Conservation (phyloP, 2,888 invertebrate species). For the Anagyrus pseudococci region DNA sequence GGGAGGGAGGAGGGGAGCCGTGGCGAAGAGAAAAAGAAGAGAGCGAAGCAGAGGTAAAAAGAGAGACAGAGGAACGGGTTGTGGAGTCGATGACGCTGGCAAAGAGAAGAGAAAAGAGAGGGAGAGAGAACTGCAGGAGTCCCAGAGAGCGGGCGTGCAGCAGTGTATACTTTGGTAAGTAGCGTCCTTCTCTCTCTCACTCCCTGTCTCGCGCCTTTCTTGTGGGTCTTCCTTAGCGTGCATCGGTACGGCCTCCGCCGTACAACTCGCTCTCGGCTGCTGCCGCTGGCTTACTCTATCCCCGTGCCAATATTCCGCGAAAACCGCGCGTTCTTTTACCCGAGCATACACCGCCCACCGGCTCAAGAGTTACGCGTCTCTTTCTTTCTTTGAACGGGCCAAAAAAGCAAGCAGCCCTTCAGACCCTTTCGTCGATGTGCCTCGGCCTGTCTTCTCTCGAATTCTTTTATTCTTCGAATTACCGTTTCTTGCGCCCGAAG, state of each 20-base stretch:
- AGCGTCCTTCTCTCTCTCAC: no score
- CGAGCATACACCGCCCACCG: no score
- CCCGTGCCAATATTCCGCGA: slow-evolving; percentile 47
- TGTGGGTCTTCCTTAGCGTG: slow-evolving; percentile 53
- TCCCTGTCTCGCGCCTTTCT: slow-evolving; percentile 37
- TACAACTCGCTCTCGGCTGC: slow-evolving; percentile 8
- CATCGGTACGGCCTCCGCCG: slow-evolving; percentile 53
- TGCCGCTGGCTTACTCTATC: slow-evolving; percentile 41
- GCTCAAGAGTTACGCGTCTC: slow-evolving; percentile 2
- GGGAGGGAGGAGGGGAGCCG: not conserved
- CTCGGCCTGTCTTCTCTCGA: not conserved
- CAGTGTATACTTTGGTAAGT: no score
- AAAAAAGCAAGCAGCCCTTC: slow-evolving; percentile 1
- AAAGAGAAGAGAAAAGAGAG: no score
- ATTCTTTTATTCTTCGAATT: not conserved
- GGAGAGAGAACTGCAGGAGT: no score
- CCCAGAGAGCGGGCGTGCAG: no score
- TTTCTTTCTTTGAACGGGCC: not conserved
- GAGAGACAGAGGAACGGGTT: slow-evolving; percentile 11
- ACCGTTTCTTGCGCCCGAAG: not conserved
- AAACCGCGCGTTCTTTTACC: slow-evolving; percentile 33
- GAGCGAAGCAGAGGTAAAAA: no score
- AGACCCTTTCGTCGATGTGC: not conserved
- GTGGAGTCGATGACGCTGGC: slow-evolving; percentile 18
- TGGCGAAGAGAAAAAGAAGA: not conserved